phyloP scores from a whole-genome alignment of 2,797 vertebrate species.

The Lateolabrax maculatus region DNA sequence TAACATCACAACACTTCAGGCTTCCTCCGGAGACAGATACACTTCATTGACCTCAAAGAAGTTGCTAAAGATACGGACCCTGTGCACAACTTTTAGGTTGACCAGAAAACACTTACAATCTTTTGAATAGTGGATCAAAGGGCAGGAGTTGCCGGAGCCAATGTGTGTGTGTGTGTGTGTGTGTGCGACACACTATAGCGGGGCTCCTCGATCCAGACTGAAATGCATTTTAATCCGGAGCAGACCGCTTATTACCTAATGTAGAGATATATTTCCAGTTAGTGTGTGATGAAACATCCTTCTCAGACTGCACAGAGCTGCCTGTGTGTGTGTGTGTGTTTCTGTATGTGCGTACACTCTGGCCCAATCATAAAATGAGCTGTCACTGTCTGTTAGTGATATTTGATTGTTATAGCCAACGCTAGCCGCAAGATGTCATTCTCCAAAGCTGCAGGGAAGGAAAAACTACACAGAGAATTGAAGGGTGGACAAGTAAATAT shows the following conservation, averaged over 20 bases:
- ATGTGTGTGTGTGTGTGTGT: too few relatives aligned
- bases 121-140: slow-evolving; percentile 17
- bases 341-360: neutral
- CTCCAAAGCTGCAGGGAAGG: neutral
- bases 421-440: neutral
- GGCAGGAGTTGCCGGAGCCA: neutral
- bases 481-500: neutral
- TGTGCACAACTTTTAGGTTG: neutral
- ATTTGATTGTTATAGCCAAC: neutral
- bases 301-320: neutral
- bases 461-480: neutral
- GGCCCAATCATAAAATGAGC: neutral
- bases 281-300: neutral
- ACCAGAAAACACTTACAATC: neutral
- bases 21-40: slow-evolving; percentile 1
- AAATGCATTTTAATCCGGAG: neutral
- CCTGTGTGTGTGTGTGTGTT: neutral
- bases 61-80: neutral
- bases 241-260: slow-evolving; percentile 4
- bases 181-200: neutral
- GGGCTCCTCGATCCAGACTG: too few relatives aligned
- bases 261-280: slow-evolving; percentile 15
- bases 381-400: neutral
- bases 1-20: slow-evolving; percentile 20
- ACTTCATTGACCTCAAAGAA: neutral